These are phyloP conservation scores for Meriones unguiculatus DNA, from an alignment of 2,113 vertebrate species.

Conservation along the genomic window DNA sequence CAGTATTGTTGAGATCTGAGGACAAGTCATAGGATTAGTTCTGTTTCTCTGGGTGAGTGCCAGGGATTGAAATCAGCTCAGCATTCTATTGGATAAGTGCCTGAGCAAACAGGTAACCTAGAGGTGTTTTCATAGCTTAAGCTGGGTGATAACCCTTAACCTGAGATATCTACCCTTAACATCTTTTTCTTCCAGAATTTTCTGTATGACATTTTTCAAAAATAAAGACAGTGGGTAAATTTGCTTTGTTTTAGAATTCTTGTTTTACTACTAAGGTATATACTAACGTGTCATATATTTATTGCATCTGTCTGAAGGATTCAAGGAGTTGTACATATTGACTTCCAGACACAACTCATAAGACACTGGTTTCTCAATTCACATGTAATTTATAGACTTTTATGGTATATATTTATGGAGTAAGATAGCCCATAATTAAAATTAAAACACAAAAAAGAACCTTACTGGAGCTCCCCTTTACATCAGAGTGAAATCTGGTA, in stretches of 20 bases:
- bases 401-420: neutral
- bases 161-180: neutral
- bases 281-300: neutral
- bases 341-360: neutral
- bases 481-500: neutral
- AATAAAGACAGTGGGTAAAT: neutral
- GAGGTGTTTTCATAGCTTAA: neutral
- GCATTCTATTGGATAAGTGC: neutral
- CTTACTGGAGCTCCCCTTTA: neutral
- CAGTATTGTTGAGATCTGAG: neutral
- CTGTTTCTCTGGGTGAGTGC: neutral
- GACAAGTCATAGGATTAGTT: neutral
- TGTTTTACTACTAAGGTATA: neutral
- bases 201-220: neutral
- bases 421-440: neutral
- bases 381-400: neutral
- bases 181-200: neutral
- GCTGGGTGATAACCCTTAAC: neutral
- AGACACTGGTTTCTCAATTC: neutral
- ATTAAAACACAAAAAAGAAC: neutral
- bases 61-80: neutral
- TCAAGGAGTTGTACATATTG: neutral
- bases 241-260: neutral
- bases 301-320: neutral
- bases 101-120: neutral